These are phyloP conservation scores for Augochlorella aurata DNA, from an alignment of 2,888 invertebrate species.

Conservation along the genomic window DNA sequence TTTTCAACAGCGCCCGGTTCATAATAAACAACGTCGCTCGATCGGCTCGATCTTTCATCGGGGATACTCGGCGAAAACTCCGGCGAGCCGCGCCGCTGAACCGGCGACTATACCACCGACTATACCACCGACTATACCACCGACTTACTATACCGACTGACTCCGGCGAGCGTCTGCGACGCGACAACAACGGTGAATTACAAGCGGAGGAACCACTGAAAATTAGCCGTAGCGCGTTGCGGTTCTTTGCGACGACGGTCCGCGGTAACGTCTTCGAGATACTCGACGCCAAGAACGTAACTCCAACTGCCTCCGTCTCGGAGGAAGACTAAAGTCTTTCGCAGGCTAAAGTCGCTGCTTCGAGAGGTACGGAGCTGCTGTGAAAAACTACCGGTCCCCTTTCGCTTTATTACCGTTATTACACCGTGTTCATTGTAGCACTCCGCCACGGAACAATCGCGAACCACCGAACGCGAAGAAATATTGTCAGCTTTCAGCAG, in stretches of 20 bases:
- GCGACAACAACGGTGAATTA: conserved; percentile 34
- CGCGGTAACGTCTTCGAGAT: conserved; percentile 32
- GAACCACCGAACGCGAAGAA: background rate
- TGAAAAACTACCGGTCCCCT: conserved; percentile 1
- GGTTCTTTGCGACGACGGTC: conserved; percentile 56
- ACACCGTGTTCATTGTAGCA: background rate
- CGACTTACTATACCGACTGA: no score
- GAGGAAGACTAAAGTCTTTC: conserved; percentile 15
- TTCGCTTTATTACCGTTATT: conserved; percentile 17
- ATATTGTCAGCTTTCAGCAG: background rate
- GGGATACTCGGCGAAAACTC: background rate
- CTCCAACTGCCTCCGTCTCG: conserved; percentile 23
- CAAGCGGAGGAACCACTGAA: conserved; percentile 41
- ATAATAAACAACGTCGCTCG: conserved; percentile 22
- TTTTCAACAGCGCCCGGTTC: conserved; percentile 7
- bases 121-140: no score
- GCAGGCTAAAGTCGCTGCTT: background rate
- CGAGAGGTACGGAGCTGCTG: background rate
- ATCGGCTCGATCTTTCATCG: conserved; percentile 9
- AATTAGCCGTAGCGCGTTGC: conserved; percentile 56
- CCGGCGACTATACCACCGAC: background rate
- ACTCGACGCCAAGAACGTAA: conserved; percentile 16
- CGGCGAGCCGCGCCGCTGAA: background rate
- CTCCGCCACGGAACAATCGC: background rate
- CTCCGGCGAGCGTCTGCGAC: background rate